Base-by-base conservation (phyloP, 2,113 vertebrate genomes). In the Panthera leo region DNA sequence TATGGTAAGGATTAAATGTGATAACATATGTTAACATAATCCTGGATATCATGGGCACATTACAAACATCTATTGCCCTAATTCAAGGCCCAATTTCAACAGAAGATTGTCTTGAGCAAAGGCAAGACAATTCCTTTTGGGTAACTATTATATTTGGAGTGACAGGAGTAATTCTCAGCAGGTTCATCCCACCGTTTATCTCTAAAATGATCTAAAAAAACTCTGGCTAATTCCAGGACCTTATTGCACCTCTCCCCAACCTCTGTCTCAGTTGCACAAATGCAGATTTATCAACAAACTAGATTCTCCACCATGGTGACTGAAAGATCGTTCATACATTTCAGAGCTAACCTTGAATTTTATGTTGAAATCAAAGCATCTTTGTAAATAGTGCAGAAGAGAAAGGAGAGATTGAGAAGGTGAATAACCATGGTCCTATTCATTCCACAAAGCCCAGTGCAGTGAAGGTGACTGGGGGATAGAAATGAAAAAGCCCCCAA, bases 311-410 rank as follows among this genome's bases (percentile, higher is more conserved):
- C 63, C 86, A n/a, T 23, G 19, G 42, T 53, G 55, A 89, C 21
- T 16, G 53, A 92, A 88, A 94, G 45, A 76, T 79, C 79, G 70
- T 87, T 80, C 29, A 11, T 34, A 21, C 93, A 31, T 80, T 93
- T 90, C 53, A 89, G 86, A 65, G 68, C 10, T 78, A 76, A 58
- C 48, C 55, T 70, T 87, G 95, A 95, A 73, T 87, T 89, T 97
- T 79, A 87, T 58, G 39, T 34, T 85, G 36, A 55, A 89, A 89
- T 86, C 85, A 93, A 85, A 92, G 71, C 79, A 55, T 29, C 83
- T 85, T 34, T 70, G 48, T 39, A 45, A 84, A 92, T 16, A 83
- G 45, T 55, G 51, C 68, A 48, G 36, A 70, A 84, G 42, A 42
- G 67, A 96, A 92, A 82, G 71, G 63, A 80, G 73, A 89, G 39